Evolutionary conservation across 2,113 vertebrate species (phyloP), one percentile per base, ranked within the genome.

Genomic region (Indicator maculatus): DNA sequence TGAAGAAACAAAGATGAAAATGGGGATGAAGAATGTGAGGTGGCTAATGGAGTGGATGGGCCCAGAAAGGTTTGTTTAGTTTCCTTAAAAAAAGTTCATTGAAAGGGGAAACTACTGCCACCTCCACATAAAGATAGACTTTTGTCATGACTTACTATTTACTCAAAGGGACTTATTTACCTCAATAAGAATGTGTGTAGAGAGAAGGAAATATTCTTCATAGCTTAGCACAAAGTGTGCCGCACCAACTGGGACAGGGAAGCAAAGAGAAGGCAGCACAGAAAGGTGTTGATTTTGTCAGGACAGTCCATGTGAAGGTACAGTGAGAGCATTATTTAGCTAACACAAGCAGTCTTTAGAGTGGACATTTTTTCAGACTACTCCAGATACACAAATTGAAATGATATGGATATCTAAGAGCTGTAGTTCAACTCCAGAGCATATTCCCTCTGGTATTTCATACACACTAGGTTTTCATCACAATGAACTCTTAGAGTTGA

Each of bases 1-100:
- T 76, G 72, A 96, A 94, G 85, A 93, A 97, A 94, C 41, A 86
- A 92, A 93, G 52, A 80, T 24, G 31, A 94, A 96, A 91, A 93
- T 18, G 11, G 41, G 27, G 33, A 70, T 55, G 75, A 89, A 94
- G 83, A 71, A 88, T 58, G 65, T 15, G 21, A 89, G 19, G 26
- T 77, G 58, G 58, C 30, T 67, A 66, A 41, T 70, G 66, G 65
- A 93, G 5, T 11, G 5, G 41, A 66, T 60, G 55, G 63, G 36
- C 47, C n/a, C 8, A 14, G 44, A 69, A 60, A 76, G 12, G 9
- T 89, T 90, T 93, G 60, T 85, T 88, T 61, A 70, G 71, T 47
- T 74, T 50, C 50, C 69, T 69, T 81, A 63, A 73, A 81, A 69
- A 60, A 74, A 77, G 47, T 45, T 78, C 5, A 75, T 15, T 59